These are phyloP conservation scores for Pelmatolapia mariae DNA, from an alignment of 2,113 vertebrate genomes.

Conservation along the genomic window DNA sequence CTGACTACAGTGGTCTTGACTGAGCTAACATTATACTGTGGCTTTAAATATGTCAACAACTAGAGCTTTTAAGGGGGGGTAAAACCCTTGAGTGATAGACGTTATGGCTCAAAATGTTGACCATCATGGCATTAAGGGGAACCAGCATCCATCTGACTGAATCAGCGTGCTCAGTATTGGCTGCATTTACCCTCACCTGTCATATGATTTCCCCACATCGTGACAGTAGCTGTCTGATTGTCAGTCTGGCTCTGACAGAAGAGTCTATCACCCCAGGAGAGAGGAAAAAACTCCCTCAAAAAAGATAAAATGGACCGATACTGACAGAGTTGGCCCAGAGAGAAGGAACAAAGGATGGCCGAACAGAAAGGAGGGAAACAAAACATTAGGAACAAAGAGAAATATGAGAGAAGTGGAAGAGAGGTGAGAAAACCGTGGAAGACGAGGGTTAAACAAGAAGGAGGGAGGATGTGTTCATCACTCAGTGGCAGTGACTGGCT, in stretches of 20 bases:
- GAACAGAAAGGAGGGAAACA: neutral
- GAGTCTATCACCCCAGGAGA: neutral
- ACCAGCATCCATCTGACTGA: neutral
- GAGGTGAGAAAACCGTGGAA: neutral
- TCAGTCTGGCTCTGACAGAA: slow-evolving; percentile 9
- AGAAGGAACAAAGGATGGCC: neutral
- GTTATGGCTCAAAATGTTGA: neutral
- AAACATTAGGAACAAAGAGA: slow-evolving; percentile 3
- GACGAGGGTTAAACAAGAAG: neutral
- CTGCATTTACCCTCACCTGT: neutral
- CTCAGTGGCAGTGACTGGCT: slow-evolving; percentile 47
- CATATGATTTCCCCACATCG: slow-evolving; percentile 8
- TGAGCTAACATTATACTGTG: neutral
- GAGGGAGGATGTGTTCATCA: slow-evolving; percentile 51
- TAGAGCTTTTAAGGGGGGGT: neutral
- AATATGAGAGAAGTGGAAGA: neutral
- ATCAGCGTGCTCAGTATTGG: neutral
- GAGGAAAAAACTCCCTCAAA: neutral
- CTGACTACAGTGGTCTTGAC: neutral
- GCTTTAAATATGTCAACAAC: neutral
- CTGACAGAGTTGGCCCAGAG: neutral
- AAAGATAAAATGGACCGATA: slow-evolving; percentile 7
- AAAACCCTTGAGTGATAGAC: neutral
- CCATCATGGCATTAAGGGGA: neutral
- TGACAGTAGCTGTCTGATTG: slow-evolving; percentile 24